These are phyloP conservation scores for Drosophila seguyi DNA, from an alignment of 1,140 invertebrate species.

Conservation along the genomic window DNA sequence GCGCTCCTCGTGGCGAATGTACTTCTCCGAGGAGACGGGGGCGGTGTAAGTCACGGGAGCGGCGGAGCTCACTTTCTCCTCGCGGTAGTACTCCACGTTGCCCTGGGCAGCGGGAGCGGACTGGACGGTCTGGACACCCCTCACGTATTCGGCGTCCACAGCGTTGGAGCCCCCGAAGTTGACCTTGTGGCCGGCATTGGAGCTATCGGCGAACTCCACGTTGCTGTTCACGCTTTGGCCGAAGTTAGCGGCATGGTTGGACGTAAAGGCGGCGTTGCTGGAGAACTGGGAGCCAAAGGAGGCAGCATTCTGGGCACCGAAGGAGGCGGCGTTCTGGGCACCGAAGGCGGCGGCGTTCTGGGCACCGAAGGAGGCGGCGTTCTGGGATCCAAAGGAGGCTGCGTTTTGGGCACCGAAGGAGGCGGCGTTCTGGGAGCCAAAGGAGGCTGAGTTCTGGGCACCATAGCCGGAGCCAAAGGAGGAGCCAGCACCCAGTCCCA, in stretches of 20 bases:
- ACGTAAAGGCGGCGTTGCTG: slow-evolving; percentile 60
- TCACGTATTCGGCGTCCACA: slow-evolving; percentile 32
- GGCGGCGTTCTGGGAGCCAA: slow-evolving; percentile 38
- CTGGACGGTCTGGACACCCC: slow-evolving; percentile 32
- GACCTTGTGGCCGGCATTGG: slow-evolving; percentile 64
- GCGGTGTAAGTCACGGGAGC: slow-evolving; percentile 52
- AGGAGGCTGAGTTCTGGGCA: slow-evolving; percentile 16
- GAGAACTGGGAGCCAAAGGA: slow-evolving; percentile 53
- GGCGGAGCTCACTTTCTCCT: slow-evolving; percentile 44
- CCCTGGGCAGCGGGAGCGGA: slow-evolving; percentile 25
- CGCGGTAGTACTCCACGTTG: slow-evolving; percentile 66
- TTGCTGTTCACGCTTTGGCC: slow-evolving; percentile 67
- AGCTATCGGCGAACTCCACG: slow-evolving; percentile 61
- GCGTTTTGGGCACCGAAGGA: slow-evolving; percentile 39
- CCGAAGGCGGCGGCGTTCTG: slow-evolving; percentile 47
- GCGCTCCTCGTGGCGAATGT: slow-evolving; percentile 71
- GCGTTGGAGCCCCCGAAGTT: slow-evolving; percentile 53
- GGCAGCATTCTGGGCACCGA: slow-evolving; percentile 18
- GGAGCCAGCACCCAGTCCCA: slow-evolving; percentile 13
- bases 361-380: not conserved
- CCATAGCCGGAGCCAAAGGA: slow-evolving; percentile 8
- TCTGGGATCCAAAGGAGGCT: slow-evolving; percentile 53
- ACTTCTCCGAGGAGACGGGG: slow-evolving; percentile 66
- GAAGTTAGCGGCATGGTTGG: slow-evolving; percentile 60
- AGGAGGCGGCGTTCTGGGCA: slow-evolving; percentile 27